Evolutionary conservation across 2,888 invertebrate species (phyloP).

Genomic region (Teinopalpus imperialis): DNA sequence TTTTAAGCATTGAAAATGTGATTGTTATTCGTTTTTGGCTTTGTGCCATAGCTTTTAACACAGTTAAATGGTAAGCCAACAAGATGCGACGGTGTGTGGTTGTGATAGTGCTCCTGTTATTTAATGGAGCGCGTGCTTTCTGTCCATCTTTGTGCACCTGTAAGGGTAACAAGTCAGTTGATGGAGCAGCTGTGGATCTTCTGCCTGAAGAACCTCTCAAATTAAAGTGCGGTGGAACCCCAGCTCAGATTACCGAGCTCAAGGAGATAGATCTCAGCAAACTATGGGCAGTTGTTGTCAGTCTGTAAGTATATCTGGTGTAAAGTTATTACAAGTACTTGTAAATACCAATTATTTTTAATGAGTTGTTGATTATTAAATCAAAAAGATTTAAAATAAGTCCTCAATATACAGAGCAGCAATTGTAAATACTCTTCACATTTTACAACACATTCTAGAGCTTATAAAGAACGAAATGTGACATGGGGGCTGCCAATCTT

Average conservation of each 20-base stretch:
- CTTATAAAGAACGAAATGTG: no score
- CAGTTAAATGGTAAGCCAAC: slow-evolving; percentile 57
- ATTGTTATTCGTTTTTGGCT: slow-evolving; percentile 73
- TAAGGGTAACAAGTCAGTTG: slow-evolving; percentile 80
- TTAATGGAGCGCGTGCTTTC: slow-evolving; percentile 47
- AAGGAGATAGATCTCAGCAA: slow-evolving; percentile 84
- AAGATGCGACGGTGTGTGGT: slow-evolving; percentile 59
- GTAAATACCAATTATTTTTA: neutral
- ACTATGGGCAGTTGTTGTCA: slow-evolving; percentile 83
- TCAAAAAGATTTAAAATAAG: no score
- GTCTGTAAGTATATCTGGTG: slow-evolving; percentile 79
- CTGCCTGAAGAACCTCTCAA: slow-evolving; percentile 81
- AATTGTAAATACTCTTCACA: no score
- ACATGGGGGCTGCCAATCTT: no score
- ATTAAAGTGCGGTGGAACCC: slow-evolving; percentile 83
- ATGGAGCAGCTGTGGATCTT: slow-evolving; percentile 73
- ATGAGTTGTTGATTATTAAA: no score
- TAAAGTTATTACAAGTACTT: neutral
- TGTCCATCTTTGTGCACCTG: slow-evolving; percentile 80
- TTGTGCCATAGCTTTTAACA: slow-evolving; percentile 71
- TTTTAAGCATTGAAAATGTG: slow-evolving; percentile 73
- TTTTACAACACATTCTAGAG: no score
- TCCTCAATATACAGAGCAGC: no score
- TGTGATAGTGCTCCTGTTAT: slow-evolving; percentile 49
- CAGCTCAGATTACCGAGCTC: slow-evolving; percentile 81